Evolutionary conservation across 1,140 invertebrate genomes (phyloP).

Genomic region (Dreissena polymorpha): DNA sequence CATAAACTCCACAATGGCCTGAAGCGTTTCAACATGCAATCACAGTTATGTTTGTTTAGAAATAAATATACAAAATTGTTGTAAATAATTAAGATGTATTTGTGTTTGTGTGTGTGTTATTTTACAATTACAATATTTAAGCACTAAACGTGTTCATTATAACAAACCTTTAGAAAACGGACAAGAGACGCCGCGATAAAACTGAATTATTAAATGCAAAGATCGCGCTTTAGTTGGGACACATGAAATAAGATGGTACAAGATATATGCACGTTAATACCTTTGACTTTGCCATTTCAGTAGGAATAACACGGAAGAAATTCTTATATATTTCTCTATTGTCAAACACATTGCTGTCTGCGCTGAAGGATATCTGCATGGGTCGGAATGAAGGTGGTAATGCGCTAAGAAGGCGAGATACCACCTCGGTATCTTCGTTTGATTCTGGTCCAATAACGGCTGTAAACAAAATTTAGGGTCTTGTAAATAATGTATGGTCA

Average conservation of each 20-base stretch:
- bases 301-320: slow-evolving; percentile 28
- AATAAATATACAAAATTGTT: too few species aligned
- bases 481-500: too few species aligned
- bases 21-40: background rate
- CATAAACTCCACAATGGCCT: background rate
- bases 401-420: slow-evolving; percentile 23
- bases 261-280: background rate
- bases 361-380: slow-evolving; percentile 5
- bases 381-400: background rate
- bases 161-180: too few species aligned
- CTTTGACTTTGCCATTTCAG: background rate
- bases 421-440: slow-evolving; percentile 9
- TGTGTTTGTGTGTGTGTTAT: too few species aligned
- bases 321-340: slow-evolving; percentile 13
- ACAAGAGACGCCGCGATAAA: too few species aligned
- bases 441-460: slow-evolving; percentile 10
- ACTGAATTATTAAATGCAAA: too few species aligned
- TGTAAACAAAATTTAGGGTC: background rate
- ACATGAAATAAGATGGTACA: too few species aligned
- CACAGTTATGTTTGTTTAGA: too few species aligned
- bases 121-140: too few species aligned
- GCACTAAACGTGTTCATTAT: too few species aligned
- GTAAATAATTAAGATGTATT: too few species aligned
- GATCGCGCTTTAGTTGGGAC: too few species aligned
- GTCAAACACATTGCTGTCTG: background rate